Percentiles rank a stretch among this genome's conserved stretches.
Conservation (phyloP, 2,797 vertebrate genomes). For the Dallia pectoralis region DNA sequence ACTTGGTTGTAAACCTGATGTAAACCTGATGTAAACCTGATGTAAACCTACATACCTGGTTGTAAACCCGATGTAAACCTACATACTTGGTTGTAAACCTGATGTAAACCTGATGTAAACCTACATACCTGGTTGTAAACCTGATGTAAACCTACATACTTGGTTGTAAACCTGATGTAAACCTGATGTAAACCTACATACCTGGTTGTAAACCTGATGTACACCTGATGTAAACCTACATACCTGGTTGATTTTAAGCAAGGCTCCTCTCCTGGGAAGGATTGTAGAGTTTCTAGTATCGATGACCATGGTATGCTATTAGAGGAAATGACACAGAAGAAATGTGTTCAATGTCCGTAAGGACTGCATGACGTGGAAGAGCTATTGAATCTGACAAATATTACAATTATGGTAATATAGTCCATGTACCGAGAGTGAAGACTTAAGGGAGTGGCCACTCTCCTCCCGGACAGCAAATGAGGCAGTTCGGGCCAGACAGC, state of each 20-base stretch:
- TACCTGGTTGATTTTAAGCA: conserved; percentile 98
- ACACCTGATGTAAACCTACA: neutral
- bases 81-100: no score
- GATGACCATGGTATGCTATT: conserved; percentile 92
- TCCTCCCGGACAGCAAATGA: conserved; percentile 93
- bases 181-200: no score
- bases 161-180: no score
- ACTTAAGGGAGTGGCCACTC: conserved; percentile 95
- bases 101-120: no score
- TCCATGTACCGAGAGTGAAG: conserved; percentile 85
- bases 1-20: no score
- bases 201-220: neutral
- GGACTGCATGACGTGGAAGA: no score
- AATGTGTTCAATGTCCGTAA: conserved; percentile 2
- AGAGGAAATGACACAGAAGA: neutral
- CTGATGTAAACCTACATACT: no score
- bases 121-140: no score
- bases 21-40: no score
- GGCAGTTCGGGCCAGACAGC: conserved; percentile 88
- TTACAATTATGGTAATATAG: neutral
- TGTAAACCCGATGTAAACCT: no score
- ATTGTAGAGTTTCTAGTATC: conserved; percentile 94
- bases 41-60: no score
- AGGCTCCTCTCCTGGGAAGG: conserved; percentile 84
- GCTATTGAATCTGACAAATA: neutral